Evolutionary conservation across 2,888 invertebrate species (phyloP).

Genomic region (Heliothis peltigera): DNA sequence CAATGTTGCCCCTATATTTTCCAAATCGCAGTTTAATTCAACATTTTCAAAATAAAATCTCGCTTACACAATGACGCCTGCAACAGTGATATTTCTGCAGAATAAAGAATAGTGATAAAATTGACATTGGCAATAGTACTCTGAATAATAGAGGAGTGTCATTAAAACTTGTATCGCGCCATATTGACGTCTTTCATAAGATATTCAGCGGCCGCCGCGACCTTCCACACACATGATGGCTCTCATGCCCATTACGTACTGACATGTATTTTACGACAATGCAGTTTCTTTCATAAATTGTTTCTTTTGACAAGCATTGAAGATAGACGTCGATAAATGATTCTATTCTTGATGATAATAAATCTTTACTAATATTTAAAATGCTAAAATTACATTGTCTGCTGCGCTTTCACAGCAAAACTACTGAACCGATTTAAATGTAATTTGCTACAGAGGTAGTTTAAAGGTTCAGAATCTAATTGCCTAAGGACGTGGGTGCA

Average conservation of each 20-base stretch:
- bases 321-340: no score
- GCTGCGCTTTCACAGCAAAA: no score
- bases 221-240: conserved; percentile 63
- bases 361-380: no score
- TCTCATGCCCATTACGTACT: conserved; percentile 59
- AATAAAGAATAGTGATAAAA: conserved; percentile 6
- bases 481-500: no score
- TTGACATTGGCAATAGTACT: conserved; percentile 7
- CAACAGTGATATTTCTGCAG: background rate
- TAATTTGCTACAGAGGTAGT: no score
- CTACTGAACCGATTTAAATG: no score
- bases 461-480: no score
- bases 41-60: background rate
- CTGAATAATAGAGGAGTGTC: conserved; percentile 28
- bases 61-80: background rate
- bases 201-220: conserved; percentile 61
- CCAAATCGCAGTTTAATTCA: background rate
- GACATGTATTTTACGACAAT: conserved; percentile 40
- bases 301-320: background rate
- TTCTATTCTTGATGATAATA: no score
- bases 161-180: conserved; percentile 17
- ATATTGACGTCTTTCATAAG: conserved; percentile 56
- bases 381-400: no score
- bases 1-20: background rate
- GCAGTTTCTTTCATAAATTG: conserved; percentile 6